phyloP scores from a whole-genome alignment of 64 coral and sea anemone species.

The Montipora capricornis region DNA sequence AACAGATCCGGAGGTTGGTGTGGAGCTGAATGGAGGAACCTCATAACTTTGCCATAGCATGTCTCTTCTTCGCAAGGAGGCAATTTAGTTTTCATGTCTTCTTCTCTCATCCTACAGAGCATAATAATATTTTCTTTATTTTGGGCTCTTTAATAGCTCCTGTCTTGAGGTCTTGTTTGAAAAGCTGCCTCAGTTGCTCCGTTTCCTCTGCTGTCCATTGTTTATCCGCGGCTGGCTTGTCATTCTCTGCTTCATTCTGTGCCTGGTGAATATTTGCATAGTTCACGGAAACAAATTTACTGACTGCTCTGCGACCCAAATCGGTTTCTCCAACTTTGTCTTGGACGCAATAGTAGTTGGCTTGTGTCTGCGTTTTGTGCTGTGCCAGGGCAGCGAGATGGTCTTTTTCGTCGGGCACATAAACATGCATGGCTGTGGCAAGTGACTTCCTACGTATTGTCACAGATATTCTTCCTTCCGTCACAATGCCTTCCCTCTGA shows the following conservation, averaged over 20 bases:
- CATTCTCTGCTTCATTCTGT: slow-evolving; percentile 19
- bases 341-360: slow-evolving; percentile 47
- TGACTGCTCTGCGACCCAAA: slow-evolving; percentile 56
- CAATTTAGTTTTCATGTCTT: slow-evolving; percentile 11
- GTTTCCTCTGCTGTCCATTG: slow-evolving; percentile 51
- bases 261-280: neutral
- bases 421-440: slow-evolving; percentile 55
- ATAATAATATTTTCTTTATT: slow-evolving; percentile 44
- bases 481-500: slow-evolving; percentile 45
- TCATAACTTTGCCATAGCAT: neutral
- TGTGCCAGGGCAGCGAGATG: slow-evolving; percentile 68
- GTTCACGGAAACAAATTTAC: slow-evolving; percentile 64
- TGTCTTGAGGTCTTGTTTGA: slow-evolving; percentile 48
- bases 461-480: slow-evolving; percentile 55
- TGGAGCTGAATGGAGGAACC: neutral
- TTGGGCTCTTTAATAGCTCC: slow-evolving; percentile 47
- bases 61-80: slow-evolving; percentile 25
- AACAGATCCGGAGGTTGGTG: neutral
- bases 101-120: slow-evolving; percentile 35
- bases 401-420: slow-evolving; percentile 63
- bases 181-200: slow-evolving; percentile 50
- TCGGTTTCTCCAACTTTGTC: slow-evolving; percentile 63
- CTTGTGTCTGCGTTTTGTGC: slow-evolving; percentile 71
- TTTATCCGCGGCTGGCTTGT: neutral
- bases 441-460: slow-evolving; percentile 69